These are phyloP conservation scores for Indicator maculatus DNA, from an alignment of 2,113 vertebrate genomes.

Conservation along the genomic window DNA sequence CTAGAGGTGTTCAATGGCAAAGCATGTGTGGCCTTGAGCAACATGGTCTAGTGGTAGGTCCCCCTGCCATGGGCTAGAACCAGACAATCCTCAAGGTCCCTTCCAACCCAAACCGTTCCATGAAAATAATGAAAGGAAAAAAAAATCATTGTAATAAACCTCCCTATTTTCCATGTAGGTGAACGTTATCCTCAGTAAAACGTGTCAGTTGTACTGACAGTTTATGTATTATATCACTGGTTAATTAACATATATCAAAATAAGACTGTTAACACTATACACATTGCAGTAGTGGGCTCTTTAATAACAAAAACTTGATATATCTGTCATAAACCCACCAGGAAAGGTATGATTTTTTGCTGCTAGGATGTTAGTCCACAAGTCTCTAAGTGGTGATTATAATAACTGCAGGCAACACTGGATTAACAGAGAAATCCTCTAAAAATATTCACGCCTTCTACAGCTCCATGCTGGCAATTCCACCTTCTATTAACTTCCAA, in stretches of 20 bases:
- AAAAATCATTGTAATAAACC: neutral
- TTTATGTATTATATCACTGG: neutral
- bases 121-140: neutral
- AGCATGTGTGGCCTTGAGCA: no score
- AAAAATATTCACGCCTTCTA: neutral
- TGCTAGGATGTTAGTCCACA: neutral
- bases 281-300: neutral
- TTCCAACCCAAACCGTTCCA: no score
- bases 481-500: neutral
- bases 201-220: neutral
- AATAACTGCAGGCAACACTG: neutral
- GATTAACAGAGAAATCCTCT: neutral
- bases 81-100: no score
- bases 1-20: no score
- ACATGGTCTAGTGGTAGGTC: no score
- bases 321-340: neutral
- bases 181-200: conserved; percentile 28
- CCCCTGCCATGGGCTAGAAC: no score
- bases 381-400: neutral
- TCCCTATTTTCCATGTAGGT: neutral
- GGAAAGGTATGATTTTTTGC: neutral
- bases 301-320: neutral
- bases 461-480: neutral
- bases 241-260: neutral
- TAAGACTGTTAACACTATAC: neutral